Base-by-base conservation (phyloP, 2,113 vertebrate genomes). In the Sisor rabdophorus region DNA sequence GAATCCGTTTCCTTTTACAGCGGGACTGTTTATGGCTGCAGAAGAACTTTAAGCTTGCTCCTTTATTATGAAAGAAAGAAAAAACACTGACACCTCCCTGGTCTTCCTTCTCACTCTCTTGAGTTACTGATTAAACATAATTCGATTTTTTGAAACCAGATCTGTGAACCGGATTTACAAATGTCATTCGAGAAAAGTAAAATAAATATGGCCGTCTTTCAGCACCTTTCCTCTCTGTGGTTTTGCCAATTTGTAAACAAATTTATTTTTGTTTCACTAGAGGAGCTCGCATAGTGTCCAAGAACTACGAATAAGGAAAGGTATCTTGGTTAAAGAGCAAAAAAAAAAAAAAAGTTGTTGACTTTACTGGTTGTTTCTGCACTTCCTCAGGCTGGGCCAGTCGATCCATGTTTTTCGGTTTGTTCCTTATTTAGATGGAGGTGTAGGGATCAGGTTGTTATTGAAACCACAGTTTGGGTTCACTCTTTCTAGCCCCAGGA, bases 171-270 rank as follows among this genome's bases (percentile, higher is more conserved):
- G 54, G 53, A 30, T 17, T 58, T 24, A 17, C 15, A 4, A 28
- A 6, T 20, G 4, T 44, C n/a, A 26, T 30, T 28, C 56, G 76
- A 36, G 32, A 7, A 36, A 36, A 61, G 68, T 15, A 59, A 36
- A 60, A 79, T 54, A 78, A 71, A 71, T 72, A 76, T 44, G 26
- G 60, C 44, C 72, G 63, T 48, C 63, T 64, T 44, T 76, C 53
- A 68, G 53, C 32, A 44, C 44, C 56, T 78, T 54, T 56, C 60
- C 52, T 52, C 48, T 61, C 59, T 50, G 44, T 61, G 75, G 55
- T 74, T 75, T 52, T 56, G 69, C 73, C 81, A 79, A 59, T 68
- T 77, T 56, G 60, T 74, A 78, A 64, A 80, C 61, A 73, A 22
- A 75, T 3, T 63, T n/a, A 12, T 15, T 47, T 47, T 22, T 47